Percentiles rank a stretch among this genome's conserved stretches.
phyloP scores from a whole-genome alignment of 2,888 invertebrate genomes.

The Mimachlamys varia region DNA sequence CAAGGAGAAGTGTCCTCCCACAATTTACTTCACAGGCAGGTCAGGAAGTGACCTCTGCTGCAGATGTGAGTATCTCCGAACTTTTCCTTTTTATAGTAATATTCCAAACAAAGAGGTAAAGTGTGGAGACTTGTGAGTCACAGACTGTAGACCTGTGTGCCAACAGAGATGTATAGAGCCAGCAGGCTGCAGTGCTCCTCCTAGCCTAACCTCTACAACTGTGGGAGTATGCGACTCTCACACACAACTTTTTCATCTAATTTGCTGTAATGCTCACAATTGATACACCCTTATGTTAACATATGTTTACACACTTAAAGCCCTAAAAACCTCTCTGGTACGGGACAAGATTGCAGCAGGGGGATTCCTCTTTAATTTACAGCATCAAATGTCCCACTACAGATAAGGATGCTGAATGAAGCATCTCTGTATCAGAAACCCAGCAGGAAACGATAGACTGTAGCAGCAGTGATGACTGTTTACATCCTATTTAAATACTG shows the following conservation, averaged over 20 bases:
- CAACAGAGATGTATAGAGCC: neutral
- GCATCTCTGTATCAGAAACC: neutral
- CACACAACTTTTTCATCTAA: slow-evolving; percentile 20
- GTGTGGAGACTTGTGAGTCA: slow-evolving; percentile 6
- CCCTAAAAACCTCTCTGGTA: neutral
- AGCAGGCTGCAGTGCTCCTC: neutral
- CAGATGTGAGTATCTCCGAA: neutral
- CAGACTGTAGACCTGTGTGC: slow-evolving; percentile 15
- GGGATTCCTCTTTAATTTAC: slow-evolving; percentile 17
- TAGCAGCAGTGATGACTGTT: slow-evolving; percentile 2
- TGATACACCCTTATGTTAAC: slow-evolving; percentile 28
- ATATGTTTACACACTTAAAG: slow-evolving; percentile 33
- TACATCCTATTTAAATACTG: neutral
- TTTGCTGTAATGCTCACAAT: slow-evolving; percentile 5
- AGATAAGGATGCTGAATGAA: slow-evolving; percentile 27
- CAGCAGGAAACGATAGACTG: neutral
- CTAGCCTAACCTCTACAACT: slow-evolving; percentile 1
- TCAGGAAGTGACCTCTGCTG: slow-evolving; percentile 19
- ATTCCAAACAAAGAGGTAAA: neutral
- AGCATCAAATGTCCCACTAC: slow-evolving; percentile 8
- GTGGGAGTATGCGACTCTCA: slow-evolving; percentile 1
- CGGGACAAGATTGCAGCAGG: slow-evolving; percentile 16
- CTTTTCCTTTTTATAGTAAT: slow-evolving; percentile 10
- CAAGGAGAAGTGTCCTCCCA: slow-evolving; percentile 25
- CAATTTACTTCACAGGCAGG: slow-evolving; percentile 10